Evolutionary conservation across 1,140 invertebrate species (phyloP).

Genomic region (Psix sp.): DNA sequence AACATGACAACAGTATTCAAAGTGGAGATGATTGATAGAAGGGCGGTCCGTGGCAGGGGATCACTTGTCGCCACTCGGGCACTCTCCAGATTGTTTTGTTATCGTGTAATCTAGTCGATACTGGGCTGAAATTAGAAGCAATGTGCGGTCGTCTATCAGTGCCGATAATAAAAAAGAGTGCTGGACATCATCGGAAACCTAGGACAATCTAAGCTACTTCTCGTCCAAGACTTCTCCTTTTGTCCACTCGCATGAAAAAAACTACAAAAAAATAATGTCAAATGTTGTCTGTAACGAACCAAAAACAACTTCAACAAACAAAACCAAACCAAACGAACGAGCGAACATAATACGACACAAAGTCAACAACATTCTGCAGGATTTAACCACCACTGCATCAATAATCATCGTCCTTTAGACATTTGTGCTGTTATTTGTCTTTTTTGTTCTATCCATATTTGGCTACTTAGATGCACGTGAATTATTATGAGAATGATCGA

Average conservation of each 20-base stretch:
- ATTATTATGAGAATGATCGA: too few species aligned
- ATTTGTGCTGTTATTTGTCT: too few species aligned
- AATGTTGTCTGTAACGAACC: too few species aligned
- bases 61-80: conserved; percentile 76
- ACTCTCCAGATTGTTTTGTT: conserved; percentile 75
- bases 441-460: too few species aligned
- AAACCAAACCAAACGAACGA: conserved; percentile 1
- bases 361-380: too few species aligned
- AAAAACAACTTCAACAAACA: conserved; percentile 8
- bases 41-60: conserved; percentile 71
- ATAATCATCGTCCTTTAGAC: too few species aligned
- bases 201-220: conserved; percentile 57
- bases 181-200: conserved; percentile 59
- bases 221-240: conserved; percentile 52
- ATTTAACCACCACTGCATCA: too few species aligned
- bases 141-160: conserved; percentile 58
- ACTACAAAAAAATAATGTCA: conserved; percentile 50
- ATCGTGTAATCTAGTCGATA: conserved; percentile 75
- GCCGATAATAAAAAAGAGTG: conserved; percentile 55
- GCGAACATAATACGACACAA: too few species aligned
- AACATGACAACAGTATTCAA: conserved; percentile 63
- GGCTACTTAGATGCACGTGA: too few species aligned
- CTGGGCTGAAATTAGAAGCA: conserved; percentile 73
- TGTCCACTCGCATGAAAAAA: conserved; percentile 49
- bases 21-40: conserved; percentile 59